Conservation (phyloP, 2,797 vertebrate genomes). For the Babyrousa celebensis region DNA sequence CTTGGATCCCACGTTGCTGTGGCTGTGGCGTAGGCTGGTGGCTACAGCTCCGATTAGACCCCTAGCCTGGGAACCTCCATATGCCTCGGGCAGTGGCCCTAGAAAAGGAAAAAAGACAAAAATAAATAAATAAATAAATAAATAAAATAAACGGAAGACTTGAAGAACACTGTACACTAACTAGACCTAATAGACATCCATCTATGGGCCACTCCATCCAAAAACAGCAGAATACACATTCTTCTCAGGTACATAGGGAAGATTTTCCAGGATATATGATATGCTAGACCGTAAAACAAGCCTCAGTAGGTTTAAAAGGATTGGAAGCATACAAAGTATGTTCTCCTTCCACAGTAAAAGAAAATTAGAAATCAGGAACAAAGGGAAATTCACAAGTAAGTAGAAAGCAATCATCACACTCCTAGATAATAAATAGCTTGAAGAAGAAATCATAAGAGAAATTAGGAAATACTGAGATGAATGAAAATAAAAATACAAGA, state of each 20-base stretch:
- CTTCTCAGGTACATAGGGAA: not conserved
- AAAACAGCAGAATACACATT: not conserved
- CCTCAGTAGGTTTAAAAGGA: not conserved
- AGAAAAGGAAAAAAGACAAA: no score
- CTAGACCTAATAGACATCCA: not conserved
- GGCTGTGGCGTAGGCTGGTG: no score
- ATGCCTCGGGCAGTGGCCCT: no score
- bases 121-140: no score
- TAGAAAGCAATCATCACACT: not conserved
- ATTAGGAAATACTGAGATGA: not conserved
- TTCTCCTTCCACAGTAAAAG: not conserved
- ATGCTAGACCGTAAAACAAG: not conserved
- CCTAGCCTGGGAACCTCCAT: no score
- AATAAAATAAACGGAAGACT: not conserved
- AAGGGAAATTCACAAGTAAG: constrained; percentile 21
- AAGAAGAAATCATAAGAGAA: constrained; percentile 26
- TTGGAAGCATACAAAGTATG: not conserved
- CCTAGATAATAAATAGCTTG: not conserved
- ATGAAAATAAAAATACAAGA: not conserved
- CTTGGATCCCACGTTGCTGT: no score
- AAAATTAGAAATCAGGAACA: constrained; percentile 42
- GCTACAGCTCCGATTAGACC: no score
- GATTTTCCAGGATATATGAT: not conserved
- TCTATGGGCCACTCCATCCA: not conserved
- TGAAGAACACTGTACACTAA: not conserved